Conservation (phyloP, 2,113 vertebrate species). For the Thermophis baileyi region DNA sequence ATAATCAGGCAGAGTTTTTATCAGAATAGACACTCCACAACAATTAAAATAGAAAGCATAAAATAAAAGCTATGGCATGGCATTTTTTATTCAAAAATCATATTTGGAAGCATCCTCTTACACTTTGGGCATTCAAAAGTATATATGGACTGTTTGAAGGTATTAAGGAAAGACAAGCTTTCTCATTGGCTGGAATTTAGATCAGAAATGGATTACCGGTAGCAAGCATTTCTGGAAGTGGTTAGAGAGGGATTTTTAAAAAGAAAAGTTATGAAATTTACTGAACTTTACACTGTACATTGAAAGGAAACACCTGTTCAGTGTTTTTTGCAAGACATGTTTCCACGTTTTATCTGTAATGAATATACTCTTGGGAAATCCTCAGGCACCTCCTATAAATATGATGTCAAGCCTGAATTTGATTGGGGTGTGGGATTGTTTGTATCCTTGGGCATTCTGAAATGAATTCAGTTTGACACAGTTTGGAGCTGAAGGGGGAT, state of each 20-base stretch:
- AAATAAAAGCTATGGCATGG: constrained; percentile 65
- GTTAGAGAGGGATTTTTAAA: background rate
- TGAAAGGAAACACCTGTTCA: constrained; percentile 72
- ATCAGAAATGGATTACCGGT: constrained; percentile 42
- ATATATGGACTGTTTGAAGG: constrained; percentile 42
- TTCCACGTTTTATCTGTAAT: constrained; percentile 64
- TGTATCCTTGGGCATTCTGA: too few species aligned
- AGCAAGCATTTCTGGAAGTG: constrained; percentile 30
- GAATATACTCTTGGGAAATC: constrained; percentile 59
- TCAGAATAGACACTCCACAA: constrained; percentile 37
- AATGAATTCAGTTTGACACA: too few species aligned
- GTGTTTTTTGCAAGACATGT: constrained; percentile 37
- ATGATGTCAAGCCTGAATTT: too few species aligned
- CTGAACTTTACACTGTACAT: constrained; percentile 44
- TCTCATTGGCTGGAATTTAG: constrained; percentile 41
- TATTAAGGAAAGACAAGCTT: constrained; percentile 24
- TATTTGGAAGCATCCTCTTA: constrained; percentile 10
- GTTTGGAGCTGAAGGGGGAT: too few species aligned
- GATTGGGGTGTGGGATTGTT: too few species aligned
- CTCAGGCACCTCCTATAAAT: constrained; percentile 63
- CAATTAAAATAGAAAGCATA: constrained; percentile 54
- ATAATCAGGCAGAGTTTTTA: too few species aligned
- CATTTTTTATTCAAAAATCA: constrained; percentile 61
- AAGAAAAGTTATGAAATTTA: constrained; percentile 51
- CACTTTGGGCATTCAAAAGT: background rate